phyloP scores from a whole-genome alignment of 92 coral and sea anemone species.

The Zoanthus solanderi region DNA sequence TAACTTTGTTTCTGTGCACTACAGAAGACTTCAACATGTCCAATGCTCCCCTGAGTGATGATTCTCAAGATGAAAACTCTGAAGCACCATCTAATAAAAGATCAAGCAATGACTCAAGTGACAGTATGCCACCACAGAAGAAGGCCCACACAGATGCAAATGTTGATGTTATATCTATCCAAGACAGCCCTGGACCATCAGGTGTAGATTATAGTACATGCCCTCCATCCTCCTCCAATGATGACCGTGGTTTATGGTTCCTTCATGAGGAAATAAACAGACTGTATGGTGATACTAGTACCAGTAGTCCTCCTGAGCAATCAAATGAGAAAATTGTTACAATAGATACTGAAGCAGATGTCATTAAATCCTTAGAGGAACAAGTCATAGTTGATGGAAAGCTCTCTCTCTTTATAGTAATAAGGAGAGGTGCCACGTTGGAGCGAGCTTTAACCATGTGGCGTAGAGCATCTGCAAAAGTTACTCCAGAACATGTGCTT shows the following conservation, averaged over 20 bases:
- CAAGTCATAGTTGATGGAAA: conserved; percentile 29
- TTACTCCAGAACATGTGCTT: conserved; percentile 29
- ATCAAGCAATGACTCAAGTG: conserved; percentile 35
- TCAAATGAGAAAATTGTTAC: conserved; percentile 13
- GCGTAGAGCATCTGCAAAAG: conserved; percentile 31
- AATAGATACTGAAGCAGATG: conserved; percentile 43
- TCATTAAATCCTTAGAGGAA: conserved; percentile 43
- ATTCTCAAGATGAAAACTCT: conserved; percentile 9
- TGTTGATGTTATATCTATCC: conserved; percentile 40
- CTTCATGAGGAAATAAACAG: conserved; percentile 49
- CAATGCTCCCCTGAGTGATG: conserved; percentile 35
- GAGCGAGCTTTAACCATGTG: conserved; percentile 21
- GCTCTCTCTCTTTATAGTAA: conserved; percentile 10
- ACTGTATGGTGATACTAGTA: conserved; percentile 32
- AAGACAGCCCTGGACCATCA: conserved; percentile 50
- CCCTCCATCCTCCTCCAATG: conserved; percentile 39
- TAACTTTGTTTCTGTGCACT: conserved; percentile 44
- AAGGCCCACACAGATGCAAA: conserved; percentile 42
- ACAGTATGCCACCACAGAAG: conserved; percentile 52
- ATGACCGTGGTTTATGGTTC: conserved; percentile 34
- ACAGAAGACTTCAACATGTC: conserved; percentile 23
- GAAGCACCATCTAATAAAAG: conserved; percentile 34
- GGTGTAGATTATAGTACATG: conserved; percentile 39
- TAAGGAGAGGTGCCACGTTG: conserved; percentile 20
- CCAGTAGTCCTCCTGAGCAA: conserved; percentile 24